Conservation (phyloP, 2,888 invertebrate species). For the Seira musarum region DNA sequence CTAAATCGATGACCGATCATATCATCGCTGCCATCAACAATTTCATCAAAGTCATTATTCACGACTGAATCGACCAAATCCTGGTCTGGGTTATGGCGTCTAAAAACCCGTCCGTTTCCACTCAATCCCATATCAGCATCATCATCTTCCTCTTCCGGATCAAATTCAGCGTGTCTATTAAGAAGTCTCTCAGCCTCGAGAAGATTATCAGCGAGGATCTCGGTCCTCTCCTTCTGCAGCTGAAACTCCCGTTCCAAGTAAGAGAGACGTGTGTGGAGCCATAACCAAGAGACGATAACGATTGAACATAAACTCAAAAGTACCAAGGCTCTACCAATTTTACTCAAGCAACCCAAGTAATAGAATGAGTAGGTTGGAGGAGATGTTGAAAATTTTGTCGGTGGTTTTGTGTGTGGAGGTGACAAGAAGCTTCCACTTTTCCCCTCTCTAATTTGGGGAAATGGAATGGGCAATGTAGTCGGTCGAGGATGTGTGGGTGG, state of each 20-base stretch:
- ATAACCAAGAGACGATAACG: conserved; percentile 47
- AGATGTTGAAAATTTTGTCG: conserved; percentile 13
- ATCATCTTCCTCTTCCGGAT: conserved; percentile 32
- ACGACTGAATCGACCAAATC: background rate
- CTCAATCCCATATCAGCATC: background rate
- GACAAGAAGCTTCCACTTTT: conserved; percentile 25
- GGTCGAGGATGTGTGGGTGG: conserved; percentile 24
- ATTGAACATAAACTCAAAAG: conserved; percentile 54
- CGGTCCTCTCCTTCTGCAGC: conserved; percentile 39
- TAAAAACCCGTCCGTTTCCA: background rate
- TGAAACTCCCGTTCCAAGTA: conserved; percentile 48
- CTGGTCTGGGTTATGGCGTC: background rate
- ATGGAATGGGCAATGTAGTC: conserved; percentile 36
- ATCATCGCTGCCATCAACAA: background rate
- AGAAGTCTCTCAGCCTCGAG: conserved; percentile 47
- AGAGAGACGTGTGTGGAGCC: conserved; percentile 60
- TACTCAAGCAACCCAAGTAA: conserved; percentile 41
- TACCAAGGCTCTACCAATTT: conserved; percentile 43
- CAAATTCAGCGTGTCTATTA: conserved; percentile 35
- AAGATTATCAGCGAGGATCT: conserved; percentile 43
- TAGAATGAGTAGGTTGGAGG: conserved; percentile 28
- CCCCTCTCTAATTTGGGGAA: conserved; percentile 32
- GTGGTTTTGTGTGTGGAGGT: background rate
- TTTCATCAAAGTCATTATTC: background rate
- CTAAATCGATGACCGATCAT: conserved; percentile 29